Percentiles rank a stretch among this genome's conserved stretches.
Evolutionary conservation across 2,113 vertebrate genomes (phyloP).

Genomic region (Aegithalos caudatus): DNA sequence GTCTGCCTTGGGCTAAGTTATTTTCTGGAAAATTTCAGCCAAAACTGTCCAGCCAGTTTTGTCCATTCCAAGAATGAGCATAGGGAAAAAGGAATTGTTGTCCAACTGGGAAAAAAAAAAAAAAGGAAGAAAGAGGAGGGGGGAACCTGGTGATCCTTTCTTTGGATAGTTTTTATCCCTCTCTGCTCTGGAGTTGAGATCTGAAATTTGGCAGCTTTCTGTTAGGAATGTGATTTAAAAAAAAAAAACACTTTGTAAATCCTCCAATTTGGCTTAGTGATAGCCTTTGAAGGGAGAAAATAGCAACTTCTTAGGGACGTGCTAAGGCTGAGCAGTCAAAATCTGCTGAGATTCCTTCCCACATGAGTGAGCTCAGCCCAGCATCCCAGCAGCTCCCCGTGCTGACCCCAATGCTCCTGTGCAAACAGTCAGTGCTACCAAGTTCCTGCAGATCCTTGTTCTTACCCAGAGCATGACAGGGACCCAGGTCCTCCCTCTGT

Average conservation of each 20-base stretch:
- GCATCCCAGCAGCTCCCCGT: background rate
- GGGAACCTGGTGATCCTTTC: constrained; percentile 8
- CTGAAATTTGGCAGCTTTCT: constrained; percentile 51
- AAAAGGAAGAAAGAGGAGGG: background rate
- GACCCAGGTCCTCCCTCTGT: fast-evolving
- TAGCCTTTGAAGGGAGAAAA: constrained; percentile 47
- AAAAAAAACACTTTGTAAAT: background rate
- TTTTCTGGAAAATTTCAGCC: constrained; percentile 40
- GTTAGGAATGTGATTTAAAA: background rate
- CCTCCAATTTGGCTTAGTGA: constrained; percentile 24
- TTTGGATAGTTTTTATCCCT: constrained; percentile 1
- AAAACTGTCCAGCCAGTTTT: constrained; percentile 2
- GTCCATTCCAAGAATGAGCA: constrained; percentile 44
- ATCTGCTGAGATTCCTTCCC: background rate
- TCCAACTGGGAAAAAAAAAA: constrained; percentile 34
- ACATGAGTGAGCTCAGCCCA: background rate
- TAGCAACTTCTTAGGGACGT: background rate
- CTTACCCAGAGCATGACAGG: background rate
- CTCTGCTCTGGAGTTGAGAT: background rate
- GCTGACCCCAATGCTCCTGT: background rate
- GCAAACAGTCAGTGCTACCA: background rate
- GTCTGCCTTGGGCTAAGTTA: constrained; percentile 21
- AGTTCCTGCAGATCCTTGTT: background rate
- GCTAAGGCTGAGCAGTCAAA: background rate
- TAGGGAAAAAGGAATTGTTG: constrained; percentile 26